Evolutionary conservation across 2,113 vertebrate species (phyloP).

Genomic region (Callithrix jacchus): DNA sequence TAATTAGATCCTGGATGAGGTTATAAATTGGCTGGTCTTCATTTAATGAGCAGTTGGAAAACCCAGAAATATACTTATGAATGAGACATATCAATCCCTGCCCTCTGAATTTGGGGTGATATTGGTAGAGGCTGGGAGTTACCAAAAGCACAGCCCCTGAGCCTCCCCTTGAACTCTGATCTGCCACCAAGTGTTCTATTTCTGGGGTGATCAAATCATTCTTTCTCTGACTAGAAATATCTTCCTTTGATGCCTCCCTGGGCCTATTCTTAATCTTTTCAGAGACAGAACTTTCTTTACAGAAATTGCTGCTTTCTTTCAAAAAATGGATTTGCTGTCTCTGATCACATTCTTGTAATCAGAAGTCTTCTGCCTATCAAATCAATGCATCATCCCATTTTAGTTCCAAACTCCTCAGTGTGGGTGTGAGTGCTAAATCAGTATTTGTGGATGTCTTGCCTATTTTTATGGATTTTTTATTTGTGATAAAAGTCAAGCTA

Average conservation of each 20-base stretch:
- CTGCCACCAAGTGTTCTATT: neutral
- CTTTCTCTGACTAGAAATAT: neutral
- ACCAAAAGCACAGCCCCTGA: neutral
- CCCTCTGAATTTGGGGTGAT: neutral
- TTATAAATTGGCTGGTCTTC: neutral
- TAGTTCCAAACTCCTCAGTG: neutral
- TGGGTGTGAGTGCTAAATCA: neutral
- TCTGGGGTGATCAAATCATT: neutral
- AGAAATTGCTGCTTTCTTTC: constrained; percentile 26
- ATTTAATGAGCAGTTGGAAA: neutral
- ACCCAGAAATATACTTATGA: neutral
- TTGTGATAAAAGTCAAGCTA: neutral
- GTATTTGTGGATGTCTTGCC: neutral
- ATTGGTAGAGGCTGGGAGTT: neutral
- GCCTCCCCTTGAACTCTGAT: neutral
- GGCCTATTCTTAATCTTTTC: constrained; percentile 34
- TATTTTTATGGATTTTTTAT: neutral
- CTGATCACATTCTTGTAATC: neutral
- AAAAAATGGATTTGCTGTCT: constrained; percentile 18
- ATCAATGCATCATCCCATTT: neutral
- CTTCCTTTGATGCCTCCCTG: neutral
- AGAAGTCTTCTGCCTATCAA: neutral
- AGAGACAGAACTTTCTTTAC: constrained; percentile 27
- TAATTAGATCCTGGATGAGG: neutral
- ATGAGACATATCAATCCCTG: neutral